Evolutionary conservation across 2,888 invertebrate species (phyloP).

Genomic region (Lycocerus yunnanus): DNA sequence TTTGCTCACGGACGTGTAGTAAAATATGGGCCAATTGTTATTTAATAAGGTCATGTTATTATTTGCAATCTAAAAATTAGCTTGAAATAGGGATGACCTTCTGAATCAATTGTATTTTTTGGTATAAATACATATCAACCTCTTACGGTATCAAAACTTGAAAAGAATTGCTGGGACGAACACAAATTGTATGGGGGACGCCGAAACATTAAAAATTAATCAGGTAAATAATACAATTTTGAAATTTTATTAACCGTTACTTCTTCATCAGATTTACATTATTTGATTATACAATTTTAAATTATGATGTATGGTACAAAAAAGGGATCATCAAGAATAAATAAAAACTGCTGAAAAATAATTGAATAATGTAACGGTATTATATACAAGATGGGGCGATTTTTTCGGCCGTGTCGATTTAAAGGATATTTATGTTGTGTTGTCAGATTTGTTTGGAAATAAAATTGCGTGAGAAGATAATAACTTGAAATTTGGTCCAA

Average conservation of each 20-base stretch:
- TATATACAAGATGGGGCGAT: neutral
- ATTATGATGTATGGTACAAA: neutral
- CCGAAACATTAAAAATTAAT: neutral
- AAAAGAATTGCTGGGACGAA: neutral
- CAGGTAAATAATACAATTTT: neutral
- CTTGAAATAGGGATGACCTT: neutral
- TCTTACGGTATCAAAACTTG: neutral
- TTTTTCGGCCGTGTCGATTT: neutral
- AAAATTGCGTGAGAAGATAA: conserved; percentile 4
- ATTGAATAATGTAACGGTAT: neutral
- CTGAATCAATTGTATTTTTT: neutral
- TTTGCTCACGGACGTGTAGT: neutral
- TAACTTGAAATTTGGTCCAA: neutral
- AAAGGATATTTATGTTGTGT: neutral
- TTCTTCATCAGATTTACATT: neutral
- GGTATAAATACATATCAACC: neutral
- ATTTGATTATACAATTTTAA: neutral
- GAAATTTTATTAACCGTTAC: neutral
- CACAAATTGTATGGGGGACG: neutral
- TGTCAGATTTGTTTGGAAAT: neutral
- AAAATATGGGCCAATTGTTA: neutral
- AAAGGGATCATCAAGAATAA: neutral
- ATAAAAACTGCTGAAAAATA: neutral
- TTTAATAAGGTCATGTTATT: neutral
- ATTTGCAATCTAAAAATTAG: neutral